A percentile compares a stretch with the other conserved stretches of the same genome.
Evolutionary conservation across 2,888 invertebrate genomes (phyloP).

Genomic region (Chymomyza fuscimana): DNA sequence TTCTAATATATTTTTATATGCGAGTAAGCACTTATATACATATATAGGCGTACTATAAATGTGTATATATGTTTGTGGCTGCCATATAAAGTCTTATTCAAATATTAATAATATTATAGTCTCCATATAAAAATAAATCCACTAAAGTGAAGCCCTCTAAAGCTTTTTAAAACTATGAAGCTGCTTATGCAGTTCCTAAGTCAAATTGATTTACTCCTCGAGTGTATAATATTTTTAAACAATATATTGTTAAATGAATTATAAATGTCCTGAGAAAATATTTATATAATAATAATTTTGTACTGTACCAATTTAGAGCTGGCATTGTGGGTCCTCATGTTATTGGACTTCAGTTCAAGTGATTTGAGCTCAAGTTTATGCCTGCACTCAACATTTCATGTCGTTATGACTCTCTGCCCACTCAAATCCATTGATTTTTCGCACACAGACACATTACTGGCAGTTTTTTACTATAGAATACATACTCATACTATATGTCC

Average conservation of each 20-base stretch:
- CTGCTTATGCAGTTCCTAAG: too few species aligned
- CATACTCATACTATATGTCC: not conserved
- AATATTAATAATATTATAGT: not conserved
- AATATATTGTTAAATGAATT: not conserved
- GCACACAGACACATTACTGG: not conserved
- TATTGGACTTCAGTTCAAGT: not conserved
- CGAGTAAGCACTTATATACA: not conserved
- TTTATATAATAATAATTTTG: not conserved
- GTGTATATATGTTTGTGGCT: too few species aligned
- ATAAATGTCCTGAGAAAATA: not conserved
- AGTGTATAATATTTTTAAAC: too few species aligned
- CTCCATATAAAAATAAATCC: not conserved
- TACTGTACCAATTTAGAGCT: not conserved
- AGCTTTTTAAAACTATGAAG: too few species aligned
- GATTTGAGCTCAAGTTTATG: not conserved
- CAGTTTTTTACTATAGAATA: not conserved
- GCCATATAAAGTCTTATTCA: not conserved
- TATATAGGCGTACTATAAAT: not conserved
- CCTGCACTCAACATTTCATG: conserved; percentile 1
- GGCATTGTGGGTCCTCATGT: not conserved
- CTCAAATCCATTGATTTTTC: not conserved
- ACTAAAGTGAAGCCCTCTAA: not conserved
- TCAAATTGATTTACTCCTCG: not conserved
- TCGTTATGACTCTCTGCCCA: not conserved
- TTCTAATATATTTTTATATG: not conserved